phyloP scores from a whole-genome alignment of 2,888 invertebrate species.

The Scaptomyza caliginosa region DNA sequence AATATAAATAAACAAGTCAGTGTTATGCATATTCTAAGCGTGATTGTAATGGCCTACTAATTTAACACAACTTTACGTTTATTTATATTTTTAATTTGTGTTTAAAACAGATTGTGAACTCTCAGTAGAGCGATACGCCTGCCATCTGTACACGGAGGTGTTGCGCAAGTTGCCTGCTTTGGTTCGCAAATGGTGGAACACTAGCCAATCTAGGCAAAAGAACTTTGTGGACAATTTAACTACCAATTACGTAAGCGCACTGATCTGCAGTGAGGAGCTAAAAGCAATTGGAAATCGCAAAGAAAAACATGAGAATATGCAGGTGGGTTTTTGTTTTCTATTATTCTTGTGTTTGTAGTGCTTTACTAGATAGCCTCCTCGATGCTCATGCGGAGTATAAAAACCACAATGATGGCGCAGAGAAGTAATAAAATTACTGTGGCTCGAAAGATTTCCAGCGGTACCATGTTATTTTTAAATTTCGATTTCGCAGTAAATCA shows the following conservation, averaged over 20 bases:
- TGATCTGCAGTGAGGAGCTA: conserved; percentile 88
- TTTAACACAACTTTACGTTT: not conserved
- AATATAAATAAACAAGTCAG: not conserved
- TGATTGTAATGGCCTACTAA: conserved; percentile 26
- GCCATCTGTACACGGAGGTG: conserved; percentile 88
- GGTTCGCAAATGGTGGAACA: conserved; percentile 91
- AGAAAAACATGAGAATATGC: conserved; percentile 87
- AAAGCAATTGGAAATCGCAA: conserved; percentile 85
- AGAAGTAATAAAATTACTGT: conserved; percentile 54
- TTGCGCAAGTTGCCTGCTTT: conserved; percentile 89
- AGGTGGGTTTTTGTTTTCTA: conserved; percentile 82
- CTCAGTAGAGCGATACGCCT: conserved; percentile 84
- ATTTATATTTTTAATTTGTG: conserved; percentile 5
- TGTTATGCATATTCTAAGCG: not conserved
- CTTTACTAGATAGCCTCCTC: not conserved
- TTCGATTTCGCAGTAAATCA: not conserved
- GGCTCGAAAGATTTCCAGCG: conserved; percentile 61
- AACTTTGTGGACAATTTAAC: conserved; percentile 89
- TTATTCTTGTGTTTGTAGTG: not conserved
- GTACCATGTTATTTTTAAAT: conserved; percentile 37
- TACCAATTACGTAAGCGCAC: conserved; percentile 88
- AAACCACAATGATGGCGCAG: conserved; percentile 39
- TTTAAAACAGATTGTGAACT: conserved; percentile 64
- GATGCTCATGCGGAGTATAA: conserved; percentile 43
- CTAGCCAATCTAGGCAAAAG: conserved; percentile 87